These are phyloP conservation scores for Odontamblyopus rebecca DNA, from an alignment of 2,797 vertebrate genomes.

Conservation along the genomic window DNA sequence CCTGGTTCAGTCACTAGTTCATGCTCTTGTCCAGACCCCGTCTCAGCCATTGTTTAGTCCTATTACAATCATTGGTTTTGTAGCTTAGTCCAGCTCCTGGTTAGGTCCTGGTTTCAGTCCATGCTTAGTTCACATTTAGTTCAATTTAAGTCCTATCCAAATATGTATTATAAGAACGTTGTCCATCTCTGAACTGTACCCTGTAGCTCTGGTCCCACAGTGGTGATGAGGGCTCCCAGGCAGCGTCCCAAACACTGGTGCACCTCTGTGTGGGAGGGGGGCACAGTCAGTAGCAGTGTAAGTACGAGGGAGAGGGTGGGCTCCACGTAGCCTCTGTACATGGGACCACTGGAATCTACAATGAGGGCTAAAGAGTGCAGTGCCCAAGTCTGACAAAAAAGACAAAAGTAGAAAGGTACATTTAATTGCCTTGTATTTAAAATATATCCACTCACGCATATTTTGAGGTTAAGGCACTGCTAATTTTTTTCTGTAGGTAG, in stretches of 20 bases:
- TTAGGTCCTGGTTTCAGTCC: not conserved
- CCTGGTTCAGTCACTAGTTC: not conserved
- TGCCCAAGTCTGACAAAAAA: slow-evolving; percentile 89
- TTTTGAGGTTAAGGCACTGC: too few species aligned
- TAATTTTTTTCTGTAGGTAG: too few species aligned
- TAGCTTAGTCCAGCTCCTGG: not conserved
- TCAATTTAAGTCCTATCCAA: not conserved
- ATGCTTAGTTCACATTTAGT: not conserved
- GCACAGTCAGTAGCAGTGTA: slow-evolving; percentile 93
- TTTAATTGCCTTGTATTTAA: too few species aligned
- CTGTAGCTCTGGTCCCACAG: slow-evolving; percentile 96
- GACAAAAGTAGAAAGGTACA: not conserved
- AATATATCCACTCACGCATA: not conserved
- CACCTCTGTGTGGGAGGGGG: slow-evolving; percentile 95
- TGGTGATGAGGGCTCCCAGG: slow-evolving; percentile 96
- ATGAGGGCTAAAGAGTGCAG: slow-evolving; percentile 97
- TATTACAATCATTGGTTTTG: not conserved
- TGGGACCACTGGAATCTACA: slow-evolving; percentile 97
- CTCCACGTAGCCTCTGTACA: slow-evolving; percentile 98
- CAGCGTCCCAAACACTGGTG: slow-evolving; percentile 98
- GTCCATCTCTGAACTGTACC: slow-evolving; percentile 72
- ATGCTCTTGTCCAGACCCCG: too few species aligned
- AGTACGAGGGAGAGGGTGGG: slow-evolving; percentile 96
- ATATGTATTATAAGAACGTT: not conserved
- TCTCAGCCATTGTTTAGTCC: too few species aligned